These are phyloP conservation scores for Clusia tigrina DNA, from an alignment of 2,888 invertebrate genomes.

Conservation along the genomic window DNA sequence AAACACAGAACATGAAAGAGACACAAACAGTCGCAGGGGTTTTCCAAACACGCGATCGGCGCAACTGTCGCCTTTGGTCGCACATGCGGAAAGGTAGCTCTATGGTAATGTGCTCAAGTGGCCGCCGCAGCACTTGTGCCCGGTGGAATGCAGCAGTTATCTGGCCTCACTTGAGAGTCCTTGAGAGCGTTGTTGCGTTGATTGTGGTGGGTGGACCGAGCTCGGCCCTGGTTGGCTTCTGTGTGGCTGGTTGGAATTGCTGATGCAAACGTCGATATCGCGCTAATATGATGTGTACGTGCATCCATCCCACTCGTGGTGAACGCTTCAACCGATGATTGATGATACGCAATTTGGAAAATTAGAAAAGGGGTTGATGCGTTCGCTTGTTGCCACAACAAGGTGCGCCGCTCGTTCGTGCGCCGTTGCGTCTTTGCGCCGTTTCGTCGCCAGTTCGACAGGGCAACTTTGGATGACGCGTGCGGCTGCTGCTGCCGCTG, in stretches of 20 bases:
- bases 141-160: neutral
- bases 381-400: conserved; percentile 53
- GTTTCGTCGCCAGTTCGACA: conserved; percentile 28
- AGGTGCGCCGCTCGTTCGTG: conserved; percentile 54
- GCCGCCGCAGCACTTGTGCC: neutral
- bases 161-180: neutral
- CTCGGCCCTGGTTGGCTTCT: neutral
- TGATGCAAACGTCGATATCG: conserved; percentile 27
- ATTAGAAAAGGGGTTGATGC: conserved; percentile 48
- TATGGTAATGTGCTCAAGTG: conserved; percentile 26
- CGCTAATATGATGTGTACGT: neutral
- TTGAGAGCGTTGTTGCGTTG: neutral
- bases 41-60: conserved; percentile 13
- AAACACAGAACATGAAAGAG: neutral
- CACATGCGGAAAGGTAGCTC: conserved; percentile 24
- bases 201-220: neutral
- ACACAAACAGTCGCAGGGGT: conserved; percentile 2
- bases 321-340: conserved; percentile 46
- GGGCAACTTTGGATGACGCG: conserved; percentile 42
- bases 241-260: conserved; percentile 1
- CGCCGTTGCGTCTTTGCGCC: conserved; percentile 29
- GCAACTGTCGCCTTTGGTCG: neutral
- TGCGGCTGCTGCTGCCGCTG: conserved; percentile 48
- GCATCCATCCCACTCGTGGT: neutral
- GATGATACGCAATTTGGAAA: conserved; percentile 61